Evolutionary conservation across 2,113 vertebrate species (phyloP).

Genomic region (Paracanthobrama guichenoti): DNA sequence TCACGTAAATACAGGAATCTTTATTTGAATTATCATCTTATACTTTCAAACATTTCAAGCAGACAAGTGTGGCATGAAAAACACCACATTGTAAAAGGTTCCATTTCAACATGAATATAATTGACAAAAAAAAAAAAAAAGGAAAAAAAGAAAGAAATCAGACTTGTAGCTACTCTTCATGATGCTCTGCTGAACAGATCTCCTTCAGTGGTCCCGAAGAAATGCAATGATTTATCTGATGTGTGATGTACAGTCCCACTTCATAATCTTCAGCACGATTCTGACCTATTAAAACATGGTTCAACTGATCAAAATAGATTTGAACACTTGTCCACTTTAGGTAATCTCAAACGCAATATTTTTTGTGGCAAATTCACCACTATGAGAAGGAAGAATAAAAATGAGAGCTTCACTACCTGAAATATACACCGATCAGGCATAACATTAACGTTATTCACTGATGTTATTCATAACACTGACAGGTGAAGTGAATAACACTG

Average conservation of each 20-base stretch:
- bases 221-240: background rate
- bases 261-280: conserved; percentile 6
- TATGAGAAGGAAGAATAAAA: background rate
- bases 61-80: background rate
- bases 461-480: no score
- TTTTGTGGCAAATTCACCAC: background rate
- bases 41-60: background rate
- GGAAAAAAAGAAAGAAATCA: background rate
- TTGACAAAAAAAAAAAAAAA: background rate
- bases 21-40: conserved; percentile 38
- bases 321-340: background rate
- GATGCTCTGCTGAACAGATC: background rate
- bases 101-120: background rate
- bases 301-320: background rate
- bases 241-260: background rate
- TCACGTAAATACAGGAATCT: background rate
- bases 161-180: background rate
- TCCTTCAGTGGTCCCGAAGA: conserved; percentile 35
- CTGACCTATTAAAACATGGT: conserved; percentile 23
- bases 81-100: background rate
- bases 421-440: no score
- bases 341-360: background rate
- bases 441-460: no score
- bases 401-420: background rate
- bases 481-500: no score